Percentiles rank a stretch among this genome's conserved stretches.
phyloP scores from a whole-genome alignment of 35 echinoderm and acorn worm species.

The Lytechinus variegatus region DNA sequence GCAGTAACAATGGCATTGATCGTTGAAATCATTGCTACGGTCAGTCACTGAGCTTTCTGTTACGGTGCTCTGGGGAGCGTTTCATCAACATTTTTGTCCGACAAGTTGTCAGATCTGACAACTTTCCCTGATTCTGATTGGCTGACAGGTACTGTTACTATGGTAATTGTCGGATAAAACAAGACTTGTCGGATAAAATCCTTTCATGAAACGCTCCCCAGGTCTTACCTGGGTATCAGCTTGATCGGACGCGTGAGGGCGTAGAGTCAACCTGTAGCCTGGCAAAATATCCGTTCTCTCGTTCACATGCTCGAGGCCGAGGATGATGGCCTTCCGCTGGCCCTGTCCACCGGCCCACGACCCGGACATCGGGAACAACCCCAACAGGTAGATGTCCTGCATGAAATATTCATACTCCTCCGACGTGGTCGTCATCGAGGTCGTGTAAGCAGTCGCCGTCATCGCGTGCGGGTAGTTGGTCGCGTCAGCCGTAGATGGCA shows the following conservation, averaged over 20 bases:
- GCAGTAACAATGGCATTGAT: no score
- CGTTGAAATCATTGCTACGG: no score
- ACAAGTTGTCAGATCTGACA: no score
- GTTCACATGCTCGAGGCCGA: conserved; percentile 61
- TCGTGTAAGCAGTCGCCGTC: not conserved
- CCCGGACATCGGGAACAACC: conserved; percentile 71
- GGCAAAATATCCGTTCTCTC: conserved; percentile 42
- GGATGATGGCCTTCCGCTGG: conserved; percentile 50
- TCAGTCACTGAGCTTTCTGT: no score
- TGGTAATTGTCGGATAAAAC: no score
- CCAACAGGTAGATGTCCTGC: conserved; percentile 50
- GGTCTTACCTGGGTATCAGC: conserved; percentile 62
- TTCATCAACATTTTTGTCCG: no score
- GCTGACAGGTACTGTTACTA: no score
- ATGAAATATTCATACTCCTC: not conserved
- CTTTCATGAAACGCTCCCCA: no score
- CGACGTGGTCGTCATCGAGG: not conserved
- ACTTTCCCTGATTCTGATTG: no score
- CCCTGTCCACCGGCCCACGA: conserved; percentile 69
- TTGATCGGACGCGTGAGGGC: not conserved
- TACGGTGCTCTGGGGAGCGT: no score
- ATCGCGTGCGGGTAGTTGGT: not conserved
- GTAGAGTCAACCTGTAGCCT: conserved; percentile 44
- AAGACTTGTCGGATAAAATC: no score
- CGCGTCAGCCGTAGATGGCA: not conserved